These are phyloP conservation scores for Cryptomyrus ogoouensis DNA, from an alignment of 2,113 vertebrate species.

Conservation along the genomic window DNA sequence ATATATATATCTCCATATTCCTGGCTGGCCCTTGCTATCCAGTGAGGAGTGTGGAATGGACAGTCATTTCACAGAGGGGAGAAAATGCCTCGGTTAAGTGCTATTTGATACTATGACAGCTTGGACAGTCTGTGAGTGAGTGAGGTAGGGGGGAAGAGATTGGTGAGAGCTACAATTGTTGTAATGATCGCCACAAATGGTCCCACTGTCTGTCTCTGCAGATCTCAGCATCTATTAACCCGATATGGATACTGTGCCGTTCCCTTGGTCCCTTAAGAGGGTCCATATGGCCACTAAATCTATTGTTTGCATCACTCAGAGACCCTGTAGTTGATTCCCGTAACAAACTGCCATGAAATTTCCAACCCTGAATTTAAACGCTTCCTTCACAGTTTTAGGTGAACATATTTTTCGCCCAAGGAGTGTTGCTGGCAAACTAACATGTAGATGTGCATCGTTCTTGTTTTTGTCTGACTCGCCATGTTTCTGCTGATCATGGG, in stretches of 20 bases:
- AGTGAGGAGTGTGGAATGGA: background rate
- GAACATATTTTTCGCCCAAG: background rate
- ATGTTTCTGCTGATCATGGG: background rate
- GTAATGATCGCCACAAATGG: slow-evolving; percentile 21
- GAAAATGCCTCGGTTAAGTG: slow-evolving; percentile 11
- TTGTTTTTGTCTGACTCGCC: background rate
- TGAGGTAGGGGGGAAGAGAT: background rate
- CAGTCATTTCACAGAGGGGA: background rate
- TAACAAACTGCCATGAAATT: background rate
- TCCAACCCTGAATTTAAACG: background rate
- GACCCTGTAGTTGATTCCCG: background rate
- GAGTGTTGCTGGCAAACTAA: background rate
- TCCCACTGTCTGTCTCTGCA: background rate
- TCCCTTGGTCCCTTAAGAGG: slow-evolving; percentile 7
- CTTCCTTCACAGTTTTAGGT: background rate
- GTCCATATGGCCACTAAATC: background rate
- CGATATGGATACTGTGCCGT: background rate
- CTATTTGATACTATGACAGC: slow-evolving; percentile 18
- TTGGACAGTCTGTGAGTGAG: background rate
- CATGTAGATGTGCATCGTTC: background rate
- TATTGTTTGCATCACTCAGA: background rate
- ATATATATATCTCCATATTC: background rate
- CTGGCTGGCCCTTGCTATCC: background rate
- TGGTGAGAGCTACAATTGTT: background rate
- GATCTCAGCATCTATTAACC: slow-evolving; percentile 8